Evolutionary conservation across 1,140 invertebrate genomes (phyloP), one percentile per base, ranked within the genome.

Genomic region (Calliopsis andreniformis): DNA sequence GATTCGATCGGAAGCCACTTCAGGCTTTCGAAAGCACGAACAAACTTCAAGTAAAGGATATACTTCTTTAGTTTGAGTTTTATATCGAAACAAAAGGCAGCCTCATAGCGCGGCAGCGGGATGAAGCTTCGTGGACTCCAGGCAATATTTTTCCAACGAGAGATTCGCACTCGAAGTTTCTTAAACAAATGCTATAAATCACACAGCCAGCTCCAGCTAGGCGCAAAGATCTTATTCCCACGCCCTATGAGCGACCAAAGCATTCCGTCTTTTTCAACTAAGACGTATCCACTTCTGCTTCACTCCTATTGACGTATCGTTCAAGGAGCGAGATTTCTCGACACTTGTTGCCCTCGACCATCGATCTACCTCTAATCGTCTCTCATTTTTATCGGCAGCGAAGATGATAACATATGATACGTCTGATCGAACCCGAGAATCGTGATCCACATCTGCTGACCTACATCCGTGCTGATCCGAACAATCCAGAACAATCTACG

Each of bases 121-220:
- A 53, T 28, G 51, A 23, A 53, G 51, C 3, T 53, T 25, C 0
- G 7, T 23, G 12, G 7, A 25, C 51, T 14, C 0, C 4, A 1
- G 10, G 51, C 1, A n/a, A 35, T 32, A 56, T 28, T 32, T 23
- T 1, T 6, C 8, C 3, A 32, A 20, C 20, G 28, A 32, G 23
- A 16, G 23, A 32, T 45, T 45, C 25, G 3, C n/a, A 7, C 35
- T 39, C 5, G 7, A 2, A 32, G 25, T 25, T 18, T 12, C 25
- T 43, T n/a, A n/a, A 53, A 35, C 45, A 61, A 72, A 72, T 20
- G n/a, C 45, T 7, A 72, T 72, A 53, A 43, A 72, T 72, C 70
- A 72, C 49, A 32, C 7, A n/a, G 56, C 16, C 30, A 14, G 6
- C 51, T 32, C 18, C 25, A 23, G 32, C 35, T 43, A 51, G 25